phyloP scores from a whole-genome alignment of 2,797 vertebrate species.

The Pseudochirops corinnae region DNA sequence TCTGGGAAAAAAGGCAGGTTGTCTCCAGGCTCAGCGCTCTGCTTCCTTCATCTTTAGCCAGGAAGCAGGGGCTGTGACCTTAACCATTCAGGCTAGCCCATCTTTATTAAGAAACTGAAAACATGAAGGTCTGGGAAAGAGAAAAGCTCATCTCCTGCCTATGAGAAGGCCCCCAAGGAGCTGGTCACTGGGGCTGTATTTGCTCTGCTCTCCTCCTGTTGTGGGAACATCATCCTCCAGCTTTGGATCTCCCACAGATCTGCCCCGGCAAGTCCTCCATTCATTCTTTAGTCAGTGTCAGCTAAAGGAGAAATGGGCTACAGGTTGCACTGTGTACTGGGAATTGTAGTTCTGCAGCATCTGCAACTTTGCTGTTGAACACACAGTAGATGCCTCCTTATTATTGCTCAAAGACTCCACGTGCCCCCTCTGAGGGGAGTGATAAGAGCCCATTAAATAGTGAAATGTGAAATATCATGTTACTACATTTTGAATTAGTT shows the following conservation, averaged over 20 bases:
- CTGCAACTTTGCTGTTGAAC: slow-evolving; percentile 57
- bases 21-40: not conserved
- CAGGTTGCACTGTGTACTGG: slow-evolving; percentile 49
- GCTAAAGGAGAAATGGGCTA: slow-evolving; percentile 72
- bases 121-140: not conserved
- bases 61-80: not conserved
- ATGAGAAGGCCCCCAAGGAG: accelerated
- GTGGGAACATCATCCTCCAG: not conserved
- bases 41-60: not conserved
- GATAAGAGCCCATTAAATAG: slow-evolving; percentile 59
- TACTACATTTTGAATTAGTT: slow-evolving; percentile 54
- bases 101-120: slow-evolving; percentile 38
- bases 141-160: not conserved
- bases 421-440: slow-evolving; percentile 55
- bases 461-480: slow-evolving; percentile 63
- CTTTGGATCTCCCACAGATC: slow-evolving; percentile 51
- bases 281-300: slow-evolving; percentile 73
- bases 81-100: not conserved
- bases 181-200: not conserved
- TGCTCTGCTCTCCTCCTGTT: not conserved
- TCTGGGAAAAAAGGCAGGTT: not conserved
- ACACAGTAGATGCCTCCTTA: slow-evolving; percentile 31
- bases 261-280: not conserved
- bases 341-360: slow-evolving; percentile 67
- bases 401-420: slow-evolving; percentile 61